phyloP scores from a whole-genome alignment of 2,797 vertebrate genomes.

The Bucorvus abyssinicus region DNA sequence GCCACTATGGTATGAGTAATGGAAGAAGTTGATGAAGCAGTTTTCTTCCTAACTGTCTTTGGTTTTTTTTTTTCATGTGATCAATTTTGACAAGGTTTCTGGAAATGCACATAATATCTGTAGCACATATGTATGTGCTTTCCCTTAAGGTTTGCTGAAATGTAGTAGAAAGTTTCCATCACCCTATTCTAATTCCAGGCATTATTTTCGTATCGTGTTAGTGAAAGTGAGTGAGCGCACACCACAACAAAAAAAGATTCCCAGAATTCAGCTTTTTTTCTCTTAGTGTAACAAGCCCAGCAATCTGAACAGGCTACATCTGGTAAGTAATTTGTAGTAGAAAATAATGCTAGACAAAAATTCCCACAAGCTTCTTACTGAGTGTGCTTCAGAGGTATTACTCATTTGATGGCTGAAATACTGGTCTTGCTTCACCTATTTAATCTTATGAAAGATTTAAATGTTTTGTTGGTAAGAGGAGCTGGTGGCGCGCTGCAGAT shows the following conservation, averaged over 20 bases:
- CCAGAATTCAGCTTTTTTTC: slow-evolving; percentile 21
- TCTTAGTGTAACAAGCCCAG: slow-evolving; percentile 2
- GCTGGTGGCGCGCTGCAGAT: neutral
- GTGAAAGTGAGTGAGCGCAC: slow-evolving; percentile 60
- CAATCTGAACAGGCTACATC: neutral
- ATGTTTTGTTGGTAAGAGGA: neutral
- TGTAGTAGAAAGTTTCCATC: slow-evolving; percentile 61
- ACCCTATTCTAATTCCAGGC: slow-evolving; percentile 12
- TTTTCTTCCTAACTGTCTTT: slow-evolving; percentile 39
- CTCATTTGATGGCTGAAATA: slow-evolving; percentile 20
- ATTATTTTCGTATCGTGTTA: slow-evolving; percentile 46
- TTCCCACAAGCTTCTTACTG: slow-evolving; percentile 38
- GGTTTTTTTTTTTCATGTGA: slow-evolving; percentile 28
- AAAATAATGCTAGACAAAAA: slow-evolving; percentile 46
- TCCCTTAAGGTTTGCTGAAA: slow-evolving; percentile 44
- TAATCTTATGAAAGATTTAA: neutral
- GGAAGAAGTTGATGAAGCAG: slow-evolving; percentile 37
- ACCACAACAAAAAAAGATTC: slow-evolving; percentile 18
- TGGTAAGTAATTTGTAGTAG: neutral
- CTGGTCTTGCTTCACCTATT: slow-evolving; percentile 32
- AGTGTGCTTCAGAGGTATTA: slow-evolving; percentile 41
- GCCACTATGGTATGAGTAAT: neutral
- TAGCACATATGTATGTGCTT: slow-evolving; percentile 29
- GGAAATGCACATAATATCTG: slow-evolving; percentile 30
- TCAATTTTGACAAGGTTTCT: slow-evolving; percentile 43